phyloP scores from a whole-genome alignment of 2,797 vertebrate species.

The Myotis findleyi region DNA sequence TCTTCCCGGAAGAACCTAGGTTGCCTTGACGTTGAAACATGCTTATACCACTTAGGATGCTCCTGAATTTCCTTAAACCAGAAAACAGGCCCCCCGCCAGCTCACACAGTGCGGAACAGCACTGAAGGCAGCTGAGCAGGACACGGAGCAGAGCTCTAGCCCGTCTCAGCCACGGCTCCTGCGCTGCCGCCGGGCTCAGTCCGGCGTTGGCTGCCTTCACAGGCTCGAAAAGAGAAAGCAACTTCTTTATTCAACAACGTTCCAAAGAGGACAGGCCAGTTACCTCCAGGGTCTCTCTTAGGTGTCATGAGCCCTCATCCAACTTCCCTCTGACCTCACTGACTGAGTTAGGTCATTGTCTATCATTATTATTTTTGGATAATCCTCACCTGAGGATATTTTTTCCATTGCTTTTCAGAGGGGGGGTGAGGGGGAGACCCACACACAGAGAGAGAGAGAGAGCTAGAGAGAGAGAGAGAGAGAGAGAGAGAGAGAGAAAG shows the following conservation, averaged over 20 bases:
- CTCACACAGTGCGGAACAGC: not conserved
- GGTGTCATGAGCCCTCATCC: not conserved
- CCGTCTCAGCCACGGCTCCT: not conserved
- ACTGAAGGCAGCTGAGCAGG: not conserved
- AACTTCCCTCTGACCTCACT: not conserved
- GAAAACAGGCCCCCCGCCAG: not conserved
- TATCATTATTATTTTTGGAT: not conserved
- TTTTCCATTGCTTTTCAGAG: too few relatives aligned
- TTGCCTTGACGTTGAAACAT: not conserved
- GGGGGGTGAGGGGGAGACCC: too few relatives aligned
- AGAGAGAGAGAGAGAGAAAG: too few relatives aligned
- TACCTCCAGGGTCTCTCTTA: not conserved
- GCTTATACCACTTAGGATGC: not conserved
- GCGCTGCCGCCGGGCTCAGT: not conserved
- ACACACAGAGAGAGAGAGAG: too few relatives aligned
- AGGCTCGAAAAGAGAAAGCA: not conserved
- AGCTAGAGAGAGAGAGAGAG: too few relatives aligned
- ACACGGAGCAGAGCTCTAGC: not conserved
- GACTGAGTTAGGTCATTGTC: not conserved
- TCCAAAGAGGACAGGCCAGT: not conserved
- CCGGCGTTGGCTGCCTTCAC: accelerated
- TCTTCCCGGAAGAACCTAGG: not conserved
- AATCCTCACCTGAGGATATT: too few relatives aligned
- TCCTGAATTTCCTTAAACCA: not conserved
- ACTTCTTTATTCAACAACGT: not conserved